Conservation (phyloP, 2,888 invertebrate genomes). For the Pseudeuparius sepicola region DNA sequence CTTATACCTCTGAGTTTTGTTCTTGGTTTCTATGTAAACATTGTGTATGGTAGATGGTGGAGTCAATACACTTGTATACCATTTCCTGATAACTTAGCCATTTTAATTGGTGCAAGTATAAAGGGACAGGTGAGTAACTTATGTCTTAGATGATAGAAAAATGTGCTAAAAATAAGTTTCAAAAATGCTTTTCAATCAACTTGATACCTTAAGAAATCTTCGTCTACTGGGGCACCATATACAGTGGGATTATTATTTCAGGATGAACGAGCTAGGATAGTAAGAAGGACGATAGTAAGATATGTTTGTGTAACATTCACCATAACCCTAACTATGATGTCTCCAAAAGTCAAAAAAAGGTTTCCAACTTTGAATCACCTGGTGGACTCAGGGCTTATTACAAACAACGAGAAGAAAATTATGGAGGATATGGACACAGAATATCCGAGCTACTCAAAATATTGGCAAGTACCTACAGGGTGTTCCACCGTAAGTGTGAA, state of each 20-base stretch:
- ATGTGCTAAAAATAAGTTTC: no score
- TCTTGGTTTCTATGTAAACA: conserved; percentile 86
- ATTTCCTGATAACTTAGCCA: conserved; percentile 75
- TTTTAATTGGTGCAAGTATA: conserved; percentile 69
- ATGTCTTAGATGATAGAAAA: no score
- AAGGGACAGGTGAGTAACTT: conserved; percentile 58
- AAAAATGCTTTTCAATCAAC: no score
- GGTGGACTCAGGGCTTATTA: conserved; percentile 69
- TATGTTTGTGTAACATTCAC: conserved; percentile 75
- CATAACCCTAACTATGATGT: conserved; percentile 73
- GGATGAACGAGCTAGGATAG: conserved; percentile 67
- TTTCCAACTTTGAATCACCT: conserved; percentile 74
- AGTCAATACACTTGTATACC: conserved; percentile 69
- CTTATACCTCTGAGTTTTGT: conserved; percentile 90
- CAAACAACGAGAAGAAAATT: conserved; percentile 69
- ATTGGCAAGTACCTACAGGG: no score
- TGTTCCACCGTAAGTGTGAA: no score
- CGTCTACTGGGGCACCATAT: conserved; percentile 2
- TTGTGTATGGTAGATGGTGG: conserved; percentile 90
- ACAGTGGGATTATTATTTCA: no score
- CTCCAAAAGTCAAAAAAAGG: conserved; percentile 79
- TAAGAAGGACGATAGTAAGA: conserved; percentile 69
- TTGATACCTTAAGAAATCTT: no score
- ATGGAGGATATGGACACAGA: conserved; percentile 67
- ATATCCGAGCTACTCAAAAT: conserved; percentile 76